Evolutionary conservation across 2,113 vertebrate genomes (phyloP).

Genomic region (Nothobranchius furzeri): DNA sequence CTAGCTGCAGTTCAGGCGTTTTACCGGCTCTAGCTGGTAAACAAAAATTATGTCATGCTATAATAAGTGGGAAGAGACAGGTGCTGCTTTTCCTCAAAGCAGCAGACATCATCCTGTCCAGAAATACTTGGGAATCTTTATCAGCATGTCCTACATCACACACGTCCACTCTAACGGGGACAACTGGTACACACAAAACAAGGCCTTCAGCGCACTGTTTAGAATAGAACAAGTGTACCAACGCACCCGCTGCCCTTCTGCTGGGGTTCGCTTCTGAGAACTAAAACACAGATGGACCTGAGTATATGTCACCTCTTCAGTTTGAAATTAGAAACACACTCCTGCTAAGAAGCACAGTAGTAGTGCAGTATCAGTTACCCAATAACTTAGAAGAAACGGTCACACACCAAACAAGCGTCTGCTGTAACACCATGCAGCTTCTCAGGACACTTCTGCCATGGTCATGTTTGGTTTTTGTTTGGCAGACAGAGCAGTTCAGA

Average conservation of each 20-base stretch:
- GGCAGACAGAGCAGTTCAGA: background rate
- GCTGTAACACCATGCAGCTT: background rate
- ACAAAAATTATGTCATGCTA: slow-evolving; percentile 46
- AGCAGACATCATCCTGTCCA: slow-evolving; percentile 23
- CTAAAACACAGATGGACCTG: slow-evolving; percentile 4
- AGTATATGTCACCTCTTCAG: background rate
- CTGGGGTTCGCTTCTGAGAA: background rate
- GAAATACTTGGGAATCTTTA: slow-evolving; percentile 40
- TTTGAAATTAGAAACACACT: slow-evolving; percentile 24
- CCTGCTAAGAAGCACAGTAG: slow-evolving; percentile 10
- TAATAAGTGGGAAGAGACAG: slow-evolving; percentile 53
- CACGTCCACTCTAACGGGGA: slow-evolving; percentile 4
- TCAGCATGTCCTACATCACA: slow-evolving; percentile 19
- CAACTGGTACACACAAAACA: slow-evolving; percentile 38
- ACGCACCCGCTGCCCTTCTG: slow-evolving; percentile 1
- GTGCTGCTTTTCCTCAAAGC: slow-evolving; percentile 52
- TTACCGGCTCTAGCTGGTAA: slow-evolving; percentile 9
- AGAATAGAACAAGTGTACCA: background rate
- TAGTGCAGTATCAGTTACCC: background rate
- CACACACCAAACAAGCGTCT: background rate
- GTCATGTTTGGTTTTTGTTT: background rate
- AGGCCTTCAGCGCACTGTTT: slow-evolving; percentile 19
- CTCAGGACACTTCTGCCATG: background rate
- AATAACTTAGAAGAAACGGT: background rate
- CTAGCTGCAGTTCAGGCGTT: slow-evolving; percentile 18